phyloP scores from a whole-genome alignment of 2,113 vertebrate species.

The Leptodactylus fuscus region DNA sequence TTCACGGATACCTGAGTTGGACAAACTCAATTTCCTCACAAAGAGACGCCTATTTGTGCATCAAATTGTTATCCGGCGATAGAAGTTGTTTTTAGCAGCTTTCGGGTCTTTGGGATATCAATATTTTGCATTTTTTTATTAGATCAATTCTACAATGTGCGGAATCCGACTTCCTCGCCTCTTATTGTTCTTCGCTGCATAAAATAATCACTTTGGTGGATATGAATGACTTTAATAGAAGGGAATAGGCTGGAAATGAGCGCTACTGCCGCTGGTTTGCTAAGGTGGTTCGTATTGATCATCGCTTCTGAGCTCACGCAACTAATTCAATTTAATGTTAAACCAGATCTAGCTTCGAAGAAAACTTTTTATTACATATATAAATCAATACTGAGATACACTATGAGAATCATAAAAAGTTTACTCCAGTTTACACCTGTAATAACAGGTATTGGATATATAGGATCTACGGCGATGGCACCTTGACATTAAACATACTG shows the following conservation, averaged over 20 bases:
- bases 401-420: slow-evolving; percentile 36
- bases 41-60: background rate
- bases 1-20: background rate
- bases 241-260: slow-evolving; percentile 37
- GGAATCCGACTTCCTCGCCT: background rate
- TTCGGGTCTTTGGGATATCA: background rate
- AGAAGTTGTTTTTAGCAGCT: background rate
- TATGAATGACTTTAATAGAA: slow-evolving; percentile 49
- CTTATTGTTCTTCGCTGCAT: background rate
- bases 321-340: slow-evolving; percentile 55
- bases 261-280: slow-evolving; percentile 4
- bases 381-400: slow-evolving; percentile 54
- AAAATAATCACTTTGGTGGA: slow-evolving; percentile 38
- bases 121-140: slow-evolving; percentile 32
- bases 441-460: background rate
- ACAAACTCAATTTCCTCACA: background rate
- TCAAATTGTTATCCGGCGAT: background rate
- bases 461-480: background rate
- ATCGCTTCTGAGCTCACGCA: slow-evolving; percentile 44
- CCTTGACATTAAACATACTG: too few species aligned
- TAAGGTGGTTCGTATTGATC: slow-evolving; percentile 56
- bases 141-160: slow-evolving; percentile 9
- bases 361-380: slow-evolving; percentile 59
- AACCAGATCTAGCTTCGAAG: slow-evolving; percentile 44
- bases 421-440: slow-evolving; percentile 14